Conservation (phyloP, 2,113 vertebrate species). For the Rhagologus leucostigma region DNA sequence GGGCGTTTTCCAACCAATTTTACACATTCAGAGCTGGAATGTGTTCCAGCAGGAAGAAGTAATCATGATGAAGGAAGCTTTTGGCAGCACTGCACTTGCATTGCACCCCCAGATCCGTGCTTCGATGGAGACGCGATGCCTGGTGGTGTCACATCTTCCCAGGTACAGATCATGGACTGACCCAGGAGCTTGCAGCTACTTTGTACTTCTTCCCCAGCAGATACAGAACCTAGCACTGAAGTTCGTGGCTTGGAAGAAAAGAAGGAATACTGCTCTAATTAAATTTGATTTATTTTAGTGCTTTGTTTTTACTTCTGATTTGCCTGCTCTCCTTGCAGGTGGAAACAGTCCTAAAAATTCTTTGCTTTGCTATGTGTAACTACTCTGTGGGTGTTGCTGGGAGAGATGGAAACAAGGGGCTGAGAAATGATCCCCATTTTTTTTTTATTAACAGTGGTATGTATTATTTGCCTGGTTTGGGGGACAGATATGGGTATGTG, state of each 20-base stretch:
- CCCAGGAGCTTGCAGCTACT: background rate
- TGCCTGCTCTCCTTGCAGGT: background rate
- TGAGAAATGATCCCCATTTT: background rate
- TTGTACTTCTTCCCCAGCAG: background rate
- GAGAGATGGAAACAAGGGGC: background rate
- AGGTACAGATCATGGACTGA: background rate
- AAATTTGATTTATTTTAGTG: background rate
- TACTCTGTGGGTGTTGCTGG: background rate
- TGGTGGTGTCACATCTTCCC: fast-evolving
- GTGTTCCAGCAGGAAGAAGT: background rate
- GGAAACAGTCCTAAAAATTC: background rate
- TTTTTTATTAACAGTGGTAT: background rate
- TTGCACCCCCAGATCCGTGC: fast-evolving
- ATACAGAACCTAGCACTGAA: background rate
- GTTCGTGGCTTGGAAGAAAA: background rate
- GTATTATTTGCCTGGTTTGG: background rate
- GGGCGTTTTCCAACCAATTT: background rate
- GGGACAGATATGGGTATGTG: background rate
- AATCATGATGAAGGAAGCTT: background rate
- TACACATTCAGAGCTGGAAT: background rate
- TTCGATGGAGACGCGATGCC: background rate
- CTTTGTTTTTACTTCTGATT: background rate
- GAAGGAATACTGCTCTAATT: background rate
- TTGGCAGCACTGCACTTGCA: background rate
- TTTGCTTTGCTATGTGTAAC: background rate